These are phyloP conservation scores for Urechis unicinctus DNA, from an alignment of 2,888 invertebrate genomes.

Conservation along the genomic window DNA sequence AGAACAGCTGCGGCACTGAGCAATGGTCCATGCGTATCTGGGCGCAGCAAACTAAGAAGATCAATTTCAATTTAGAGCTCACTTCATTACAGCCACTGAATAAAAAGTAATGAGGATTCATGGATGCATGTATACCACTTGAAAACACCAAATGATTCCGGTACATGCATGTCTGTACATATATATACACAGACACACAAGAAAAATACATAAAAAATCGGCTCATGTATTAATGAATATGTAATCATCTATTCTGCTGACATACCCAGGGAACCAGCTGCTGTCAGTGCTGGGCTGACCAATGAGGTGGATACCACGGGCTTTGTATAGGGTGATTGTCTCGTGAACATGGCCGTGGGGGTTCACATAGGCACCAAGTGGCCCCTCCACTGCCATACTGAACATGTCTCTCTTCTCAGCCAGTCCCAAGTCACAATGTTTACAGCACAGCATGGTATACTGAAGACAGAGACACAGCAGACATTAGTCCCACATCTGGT, in stretches of 20 bases:
- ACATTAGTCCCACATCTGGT: background rate
- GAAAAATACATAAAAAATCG: too few species aligned
- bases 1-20: slow-evolving; percentile 63
- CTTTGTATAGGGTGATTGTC: slow-evolving; percentile 61
- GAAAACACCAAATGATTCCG: background rate
- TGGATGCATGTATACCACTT: background rate
- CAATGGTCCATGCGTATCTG: slow-evolving; percentile 76
- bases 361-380: slow-evolving; percentile 73
- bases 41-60: slow-evolving; percentile 25
- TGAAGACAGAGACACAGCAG: slow-evolving; percentile 18
- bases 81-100: too few species aligned
- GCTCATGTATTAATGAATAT: too few species aligned
- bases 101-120: background rate
- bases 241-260: too few species aligned
- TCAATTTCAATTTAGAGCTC: too few species aligned
- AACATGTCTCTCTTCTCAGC: slow-evolving; percentile 63
- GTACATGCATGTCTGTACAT: background rate
- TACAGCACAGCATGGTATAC: slow-evolving; percentile 54
- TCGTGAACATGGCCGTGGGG: slow-evolving; percentile 74
- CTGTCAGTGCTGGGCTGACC: slow-evolving; percentile 63
- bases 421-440: slow-evolving; percentile 34
- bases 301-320: slow-evolving; percentile 48
- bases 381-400: slow-evolving; percentile 74
- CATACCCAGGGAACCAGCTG: slow-evolving; percentile 79
- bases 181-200: too few species aligned